Conservation (phyloP, 2,797 vertebrate species). For the Mormyrops attenuatus region DNA sequence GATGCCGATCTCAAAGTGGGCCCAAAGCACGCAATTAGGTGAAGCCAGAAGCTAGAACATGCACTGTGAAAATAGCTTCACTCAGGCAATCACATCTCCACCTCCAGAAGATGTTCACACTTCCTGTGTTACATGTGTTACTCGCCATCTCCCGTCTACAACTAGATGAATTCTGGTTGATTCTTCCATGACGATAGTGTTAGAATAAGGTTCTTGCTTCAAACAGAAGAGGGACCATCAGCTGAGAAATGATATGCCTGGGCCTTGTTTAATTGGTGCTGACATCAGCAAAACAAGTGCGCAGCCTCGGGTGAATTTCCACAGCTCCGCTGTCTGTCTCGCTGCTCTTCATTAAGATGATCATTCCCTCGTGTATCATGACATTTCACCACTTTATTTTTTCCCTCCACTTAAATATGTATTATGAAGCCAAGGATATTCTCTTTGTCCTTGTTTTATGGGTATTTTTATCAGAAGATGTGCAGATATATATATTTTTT, state of each 20-base stretch:
- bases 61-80: not conserved
- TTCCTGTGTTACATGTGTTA: not conserved
- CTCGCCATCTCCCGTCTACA: not conserved
- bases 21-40: not conserved
- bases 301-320: not conserved
- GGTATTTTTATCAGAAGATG: not conserved
- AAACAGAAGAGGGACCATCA: not conserved
- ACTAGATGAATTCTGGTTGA: not conserved
- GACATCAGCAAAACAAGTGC: not conserved
- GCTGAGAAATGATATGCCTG: not conserved
- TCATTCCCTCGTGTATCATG: not conserved
- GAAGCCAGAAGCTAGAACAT: not conserved
- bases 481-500: not conserved
- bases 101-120: not conserved
- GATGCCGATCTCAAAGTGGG: not conserved
- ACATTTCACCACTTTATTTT: not conserved
- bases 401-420: not conserved
- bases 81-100: not conserved
- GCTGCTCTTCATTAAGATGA: not conserved
- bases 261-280: not conserved
- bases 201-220: not conserved
- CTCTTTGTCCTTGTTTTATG: not conserved
- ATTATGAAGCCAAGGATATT: not conserved
- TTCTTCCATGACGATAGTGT: not conserved
- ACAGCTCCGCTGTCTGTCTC: not conserved